Evolutionary conservation across 2,113 vertebrate genomes (phyloP).

Genomic region (Strix uralensis): DNA sequence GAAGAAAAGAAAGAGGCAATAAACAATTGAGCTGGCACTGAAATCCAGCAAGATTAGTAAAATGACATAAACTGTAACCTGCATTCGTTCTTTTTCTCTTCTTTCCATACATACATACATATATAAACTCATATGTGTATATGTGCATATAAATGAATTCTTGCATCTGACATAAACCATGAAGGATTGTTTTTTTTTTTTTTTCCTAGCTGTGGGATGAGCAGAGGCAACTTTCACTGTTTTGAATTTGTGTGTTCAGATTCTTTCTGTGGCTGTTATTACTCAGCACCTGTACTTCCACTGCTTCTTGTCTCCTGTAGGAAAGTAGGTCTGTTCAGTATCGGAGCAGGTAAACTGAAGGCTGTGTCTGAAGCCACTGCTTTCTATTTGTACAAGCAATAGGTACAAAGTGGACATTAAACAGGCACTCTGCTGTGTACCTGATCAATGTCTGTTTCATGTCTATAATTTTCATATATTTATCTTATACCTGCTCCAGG

Average conservation of each 20-base stretch:
- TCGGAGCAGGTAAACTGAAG: conserved; percentile 67
- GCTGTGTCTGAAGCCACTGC: conserved; percentile 35
- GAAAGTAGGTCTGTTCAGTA: conserved; percentile 66
- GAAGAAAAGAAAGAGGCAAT: background rate
- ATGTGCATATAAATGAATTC: background rate
- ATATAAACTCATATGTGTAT: background rate
- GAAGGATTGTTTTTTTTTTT: background rate
- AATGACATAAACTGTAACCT: background rate
- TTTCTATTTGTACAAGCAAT: conserved; percentile 61
- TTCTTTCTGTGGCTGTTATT: conserved; percentile 53
- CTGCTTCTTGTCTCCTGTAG: conserved; percentile 69
- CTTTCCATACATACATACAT: background rate
- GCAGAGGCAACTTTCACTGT: conserved; percentile 7
- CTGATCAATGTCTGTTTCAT: conserved; percentile 69
- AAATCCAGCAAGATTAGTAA: background rate
- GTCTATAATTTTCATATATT: conserved; percentile 50
- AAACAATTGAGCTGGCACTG: background rate
- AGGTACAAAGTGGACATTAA: conserved; percentile 67
- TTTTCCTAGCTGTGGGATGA: background rate
- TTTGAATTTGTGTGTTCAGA: background rate
- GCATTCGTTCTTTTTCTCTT: background rate
- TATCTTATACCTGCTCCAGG: conserved; percentile 48
- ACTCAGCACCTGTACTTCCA: conserved; percentile 68
- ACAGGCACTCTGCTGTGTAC: conserved; percentile 65
- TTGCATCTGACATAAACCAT: background rate